These are phyloP conservation scores for Tryphoninae sp. DNA, from an alignment of 2,888 invertebrate genomes.

Conservation along the genomic window DNA sequence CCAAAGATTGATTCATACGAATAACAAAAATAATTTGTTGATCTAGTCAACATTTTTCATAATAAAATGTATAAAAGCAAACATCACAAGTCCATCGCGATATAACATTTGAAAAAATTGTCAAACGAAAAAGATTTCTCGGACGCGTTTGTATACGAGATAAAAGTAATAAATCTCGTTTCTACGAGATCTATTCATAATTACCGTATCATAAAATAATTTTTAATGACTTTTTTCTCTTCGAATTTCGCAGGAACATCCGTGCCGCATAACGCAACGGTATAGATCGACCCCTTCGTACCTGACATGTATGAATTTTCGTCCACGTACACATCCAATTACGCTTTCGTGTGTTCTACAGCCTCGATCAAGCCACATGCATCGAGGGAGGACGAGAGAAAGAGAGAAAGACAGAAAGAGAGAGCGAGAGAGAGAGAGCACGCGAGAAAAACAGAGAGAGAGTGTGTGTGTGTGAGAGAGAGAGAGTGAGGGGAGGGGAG, in stretches of 20 bases:
- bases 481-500: slow-evolving; percentile 15
- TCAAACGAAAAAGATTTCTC: no score
- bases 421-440: slow-evolving; percentile 26
- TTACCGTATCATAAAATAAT: neutral
- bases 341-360: slow-evolving; percentile 39
- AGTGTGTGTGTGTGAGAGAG: neutral
- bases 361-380: slow-evolving; percentile 21
- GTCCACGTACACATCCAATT: slow-evolving; percentile 36
- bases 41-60: no score
- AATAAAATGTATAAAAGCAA: no score
- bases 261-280: neutral
- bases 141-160: neutral
- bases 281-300: neutral
- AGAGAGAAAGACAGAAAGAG: slow-evolving; percentile 19
- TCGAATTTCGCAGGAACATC: no score
- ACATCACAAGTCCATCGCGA: no score
- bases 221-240: no score
- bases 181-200: neutral
- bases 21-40: no score
- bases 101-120: no score
- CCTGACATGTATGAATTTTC: slow-evolving; percentile 27
- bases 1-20: no score
- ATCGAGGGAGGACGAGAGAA: slow-evolving; percentile 12
- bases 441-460: slow-evolving; percentile 4
- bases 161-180: neutral